Evolutionary conservation across 2,113 vertebrate species (phyloP).

Genomic region (Myodes glareolus): DNA sequence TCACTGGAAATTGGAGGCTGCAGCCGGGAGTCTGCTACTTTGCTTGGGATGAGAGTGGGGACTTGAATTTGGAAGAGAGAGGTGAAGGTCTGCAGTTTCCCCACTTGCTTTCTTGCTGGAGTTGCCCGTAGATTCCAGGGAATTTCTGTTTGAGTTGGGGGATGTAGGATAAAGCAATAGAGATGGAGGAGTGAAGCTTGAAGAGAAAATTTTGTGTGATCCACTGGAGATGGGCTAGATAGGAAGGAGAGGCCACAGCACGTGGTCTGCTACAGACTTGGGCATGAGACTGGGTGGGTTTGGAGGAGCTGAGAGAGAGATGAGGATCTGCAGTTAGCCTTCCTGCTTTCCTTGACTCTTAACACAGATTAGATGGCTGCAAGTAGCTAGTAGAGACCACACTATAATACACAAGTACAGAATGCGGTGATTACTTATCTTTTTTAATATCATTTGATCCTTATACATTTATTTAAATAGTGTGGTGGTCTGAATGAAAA

Average conservation of each 20-base stretch:
- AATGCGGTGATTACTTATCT: neutral
- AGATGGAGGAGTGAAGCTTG: neutral
- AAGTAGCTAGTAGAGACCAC: neutral
- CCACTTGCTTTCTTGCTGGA: neutral
- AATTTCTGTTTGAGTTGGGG: neutral
- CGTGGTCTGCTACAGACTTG: neutral
- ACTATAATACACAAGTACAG: neutral
- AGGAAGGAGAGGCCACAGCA: neutral
- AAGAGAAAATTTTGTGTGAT: neutral
- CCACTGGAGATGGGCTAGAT: neutral
- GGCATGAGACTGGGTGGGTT: neutral
- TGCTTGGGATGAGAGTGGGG: neutral
- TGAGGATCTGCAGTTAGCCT: neutral
- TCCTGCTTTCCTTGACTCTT: neutral
- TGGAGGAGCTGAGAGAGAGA: neutral
- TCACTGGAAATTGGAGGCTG: neutral
- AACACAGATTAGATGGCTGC: neutral
- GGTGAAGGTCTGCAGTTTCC: neutral
- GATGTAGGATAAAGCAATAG: neutral
- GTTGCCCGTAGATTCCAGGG: neutral
- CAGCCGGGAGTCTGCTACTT: neutral
- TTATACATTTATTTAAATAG: neutral
- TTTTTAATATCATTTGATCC: neutral
- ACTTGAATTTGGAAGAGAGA: neutral
- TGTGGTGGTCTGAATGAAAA: too few species aligned